These are phyloP conservation scores for Archaeoteleia sp. DNA, from an alignment of 2,888 invertebrate species.

Conservation along the genomic window DNA sequence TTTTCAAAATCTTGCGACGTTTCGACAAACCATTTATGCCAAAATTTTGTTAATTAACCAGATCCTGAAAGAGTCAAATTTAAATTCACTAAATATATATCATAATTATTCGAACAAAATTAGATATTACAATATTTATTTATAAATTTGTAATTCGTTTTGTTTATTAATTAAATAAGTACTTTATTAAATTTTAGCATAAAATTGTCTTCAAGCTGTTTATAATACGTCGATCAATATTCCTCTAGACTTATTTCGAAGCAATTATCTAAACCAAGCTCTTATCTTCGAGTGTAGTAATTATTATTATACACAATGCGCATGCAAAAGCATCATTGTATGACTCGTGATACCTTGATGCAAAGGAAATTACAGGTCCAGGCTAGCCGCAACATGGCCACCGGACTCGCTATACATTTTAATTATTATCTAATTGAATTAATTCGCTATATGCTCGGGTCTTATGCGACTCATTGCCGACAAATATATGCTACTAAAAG, in stretches of 20 bases:
- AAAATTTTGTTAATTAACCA: no score
- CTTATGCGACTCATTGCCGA: constrained; percentile 1
- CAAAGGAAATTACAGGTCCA: constrained; percentile 14
- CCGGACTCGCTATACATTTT: constrained; percentile 10
- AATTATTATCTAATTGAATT: constrained; percentile 18
- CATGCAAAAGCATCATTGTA: constrained; percentile 12
- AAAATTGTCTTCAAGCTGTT: no score
- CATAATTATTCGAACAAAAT: no score
- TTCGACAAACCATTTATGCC: no score
- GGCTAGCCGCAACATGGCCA: constrained; percentile 10
- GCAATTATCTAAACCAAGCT: constrained; percentile 6
- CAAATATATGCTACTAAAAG: neutral
- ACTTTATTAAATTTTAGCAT: no score
- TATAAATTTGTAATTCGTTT: no score
- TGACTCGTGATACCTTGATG: constrained; percentile 5
- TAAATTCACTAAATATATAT: no score
- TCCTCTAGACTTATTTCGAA: neutral
- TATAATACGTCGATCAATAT: neutral
- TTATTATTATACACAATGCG: constrained; percentile 6
- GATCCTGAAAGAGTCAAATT: no score
- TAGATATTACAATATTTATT: no score
- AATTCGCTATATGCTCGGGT: neutral
- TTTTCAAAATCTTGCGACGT: no score
- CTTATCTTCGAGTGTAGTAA: constrained; percentile 3
- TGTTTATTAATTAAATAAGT: no score